Percentiles rank a stretch among this genome's conserved stretches.
These are phyloP conservation scores for Euplexia lucipara DNA, from an alignment of 2,888 invertebrate genomes.

Conservation along the genomic window DNA sequence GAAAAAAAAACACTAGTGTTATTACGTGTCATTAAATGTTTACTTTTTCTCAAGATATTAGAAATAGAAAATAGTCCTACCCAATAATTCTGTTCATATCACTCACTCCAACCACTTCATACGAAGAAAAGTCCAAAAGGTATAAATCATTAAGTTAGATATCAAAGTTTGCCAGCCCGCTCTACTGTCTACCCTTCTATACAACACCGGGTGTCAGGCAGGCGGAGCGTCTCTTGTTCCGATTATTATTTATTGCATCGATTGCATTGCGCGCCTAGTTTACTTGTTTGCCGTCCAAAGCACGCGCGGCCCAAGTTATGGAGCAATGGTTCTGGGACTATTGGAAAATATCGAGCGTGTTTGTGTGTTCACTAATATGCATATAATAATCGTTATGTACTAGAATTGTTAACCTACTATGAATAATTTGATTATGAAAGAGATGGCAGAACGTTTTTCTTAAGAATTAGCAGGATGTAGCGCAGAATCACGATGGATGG, in stretches of 20 bases:
- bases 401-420: too few relatives aligned
- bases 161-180: slow-evolving; percentile 24
- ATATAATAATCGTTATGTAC: neutral
- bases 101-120: neutral
- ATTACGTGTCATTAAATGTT: too few relatives aligned
- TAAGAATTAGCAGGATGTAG: too few relatives aligned
- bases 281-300: slow-evolving; percentile 54
- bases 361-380: neutral
- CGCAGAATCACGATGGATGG: too few relatives aligned
- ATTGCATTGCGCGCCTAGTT: slow-evolving; percentile 66
- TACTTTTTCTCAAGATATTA: too few relatives aligned
- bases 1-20: too few relatives aligned
- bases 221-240: slow-evolving; percentile 60
- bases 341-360: slow-evolving; percentile 1
- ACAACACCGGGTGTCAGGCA: slow-evolving; percentile 4
- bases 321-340: slow-evolving; percentile 20
- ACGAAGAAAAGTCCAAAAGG: neutral
- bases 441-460: too few relatives aligned
- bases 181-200: slow-evolving; percentile 2
- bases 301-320: slow-evolving; percentile 50
- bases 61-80: too few relatives aligned
- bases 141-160: slow-evolving; percentile 1
- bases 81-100: too few relatives aligned
- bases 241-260: slow-evolving; percentile 70
- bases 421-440: too few relatives aligned